A percentile compares a stretch with the other conserved stretches of the same genome.
Evolutionary conservation across 2,113 vertebrate genomes (phyloP).

Genomic region (Excalfactoria chinensis): DNA sequence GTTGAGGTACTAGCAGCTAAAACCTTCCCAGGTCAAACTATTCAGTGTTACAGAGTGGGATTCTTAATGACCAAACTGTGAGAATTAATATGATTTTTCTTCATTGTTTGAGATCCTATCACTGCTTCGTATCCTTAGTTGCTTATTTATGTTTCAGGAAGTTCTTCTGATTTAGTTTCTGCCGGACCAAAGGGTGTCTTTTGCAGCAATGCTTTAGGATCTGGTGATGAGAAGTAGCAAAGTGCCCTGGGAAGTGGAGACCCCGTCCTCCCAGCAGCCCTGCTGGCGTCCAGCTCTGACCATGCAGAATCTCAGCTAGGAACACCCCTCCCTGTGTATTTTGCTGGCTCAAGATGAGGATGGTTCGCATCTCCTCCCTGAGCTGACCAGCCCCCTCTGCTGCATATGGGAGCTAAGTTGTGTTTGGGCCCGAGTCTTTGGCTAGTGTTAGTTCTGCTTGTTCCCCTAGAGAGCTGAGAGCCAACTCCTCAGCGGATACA

Average conservation of each 20-base stretch:
- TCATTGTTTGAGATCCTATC: background rate
- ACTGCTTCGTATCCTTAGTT: background rate
- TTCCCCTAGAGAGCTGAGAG: background rate
- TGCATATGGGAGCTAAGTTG: background rate
- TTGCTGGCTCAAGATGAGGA: background rate
- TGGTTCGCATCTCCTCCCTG: background rate
- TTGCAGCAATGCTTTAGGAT: background rate
- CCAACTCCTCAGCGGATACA: background rate
- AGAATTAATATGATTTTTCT: background rate
- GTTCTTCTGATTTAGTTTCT: background rate
- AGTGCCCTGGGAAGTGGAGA: background rate
- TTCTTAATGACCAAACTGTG: background rate
- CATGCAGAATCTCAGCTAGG: background rate
- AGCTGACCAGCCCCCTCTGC: background rate
- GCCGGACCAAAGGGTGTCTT: background rate
- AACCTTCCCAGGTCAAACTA: background rate
- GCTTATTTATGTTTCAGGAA: slow-evolving; percentile 11
- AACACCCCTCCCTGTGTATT: background rate
- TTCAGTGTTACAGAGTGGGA: background rate
- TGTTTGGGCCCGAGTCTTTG: background rate
- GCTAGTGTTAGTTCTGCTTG: background rate
- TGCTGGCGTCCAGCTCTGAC: background rate
- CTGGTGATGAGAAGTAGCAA: background rate
- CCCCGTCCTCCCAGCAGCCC: background rate
- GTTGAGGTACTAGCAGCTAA: background rate